Evolutionary conservation across 2,113 vertebrate genomes (phyloP).

Genomic region (Oriolus oriolus): DNA sequence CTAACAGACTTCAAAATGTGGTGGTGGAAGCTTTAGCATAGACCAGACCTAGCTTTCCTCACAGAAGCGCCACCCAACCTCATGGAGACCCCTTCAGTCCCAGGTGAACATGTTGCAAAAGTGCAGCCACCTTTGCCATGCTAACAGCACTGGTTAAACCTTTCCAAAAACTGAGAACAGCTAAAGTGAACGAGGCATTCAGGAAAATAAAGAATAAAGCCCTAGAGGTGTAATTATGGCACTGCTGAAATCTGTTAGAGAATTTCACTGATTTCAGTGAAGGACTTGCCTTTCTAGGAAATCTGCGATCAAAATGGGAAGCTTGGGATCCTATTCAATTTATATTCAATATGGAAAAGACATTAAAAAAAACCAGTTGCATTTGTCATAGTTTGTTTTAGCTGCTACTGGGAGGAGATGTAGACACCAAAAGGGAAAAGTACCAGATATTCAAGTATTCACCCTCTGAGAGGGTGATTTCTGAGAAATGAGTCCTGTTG

Average conservation of each 20-base stretch:
- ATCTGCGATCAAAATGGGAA: not conserved
- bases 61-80: too few relatives aligned
- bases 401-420: not conserved
- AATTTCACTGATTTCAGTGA: not conserved
- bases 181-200: not conserved
- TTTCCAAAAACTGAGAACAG: not conserved
- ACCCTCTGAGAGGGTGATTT: not conserved
- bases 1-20: not conserved
- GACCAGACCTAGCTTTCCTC: not conserved
- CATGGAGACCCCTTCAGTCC: fast-evolving
- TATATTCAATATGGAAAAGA: not conserved
- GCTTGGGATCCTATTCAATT: not conserved
- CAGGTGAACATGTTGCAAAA: fast-evolving
- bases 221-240: not conserved
- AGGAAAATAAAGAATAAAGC: constrained; percentile 30
- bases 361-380: not conserved
- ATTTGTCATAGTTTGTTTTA: not conserved
- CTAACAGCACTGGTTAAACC: not conserved
- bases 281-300: not conserved
- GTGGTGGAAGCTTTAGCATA: not conserved
- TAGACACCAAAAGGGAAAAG: not conserved
- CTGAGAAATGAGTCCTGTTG: fast-evolving
- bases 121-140: not conserved
- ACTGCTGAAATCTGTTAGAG: not conserved
- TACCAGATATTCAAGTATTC: not conserved